These are phyloP conservation scores for Pterocles burchelli DNA, from an alignment of 2,113 vertebrate species.

Conservation along the genomic window DNA sequence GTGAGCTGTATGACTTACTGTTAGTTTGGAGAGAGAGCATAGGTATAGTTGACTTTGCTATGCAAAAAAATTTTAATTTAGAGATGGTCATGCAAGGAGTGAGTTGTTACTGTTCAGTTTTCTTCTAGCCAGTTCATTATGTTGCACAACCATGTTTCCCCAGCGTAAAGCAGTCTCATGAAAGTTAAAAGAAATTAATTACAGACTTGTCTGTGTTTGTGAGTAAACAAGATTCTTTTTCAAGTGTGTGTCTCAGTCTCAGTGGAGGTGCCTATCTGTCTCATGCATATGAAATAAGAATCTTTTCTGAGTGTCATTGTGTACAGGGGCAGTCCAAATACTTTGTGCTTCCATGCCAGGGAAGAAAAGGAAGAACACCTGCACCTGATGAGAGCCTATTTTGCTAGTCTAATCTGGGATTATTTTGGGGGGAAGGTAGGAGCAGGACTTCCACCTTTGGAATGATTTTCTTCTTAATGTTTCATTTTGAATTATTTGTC, in stretches of 20 bases:
- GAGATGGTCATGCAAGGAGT: background rate
- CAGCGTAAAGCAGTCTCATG: background rate
- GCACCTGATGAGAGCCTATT: background rate
- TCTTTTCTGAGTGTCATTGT: background rate
- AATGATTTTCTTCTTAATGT: background rate
- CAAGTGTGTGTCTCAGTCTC: background rate
- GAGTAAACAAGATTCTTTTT: slow-evolving; percentile 38
- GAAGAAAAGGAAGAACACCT: background rate
- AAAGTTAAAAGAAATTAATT: slow-evolving; percentile 41
- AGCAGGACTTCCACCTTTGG: background rate
- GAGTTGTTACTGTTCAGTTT: background rate
- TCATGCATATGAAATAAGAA: slow-evolving; percentile 3
- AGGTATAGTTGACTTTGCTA: background rate
- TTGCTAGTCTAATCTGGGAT: background rate
- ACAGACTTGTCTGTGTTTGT: background rate
- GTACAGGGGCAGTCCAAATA: background rate
- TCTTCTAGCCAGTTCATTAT: background rate
- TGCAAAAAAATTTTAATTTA: background rate
- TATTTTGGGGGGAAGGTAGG: background rate
- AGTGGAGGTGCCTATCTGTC: background rate
- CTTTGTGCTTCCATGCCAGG: background rate
- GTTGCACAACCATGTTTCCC: background rate
- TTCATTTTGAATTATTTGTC: background rate
- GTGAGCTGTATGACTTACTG: background rate
- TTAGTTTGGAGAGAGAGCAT: background rate